Evolutionary conservation across 2,888 invertebrate genomes (phyloP).

Genomic region (Lumbricus terrestris): DNA sequence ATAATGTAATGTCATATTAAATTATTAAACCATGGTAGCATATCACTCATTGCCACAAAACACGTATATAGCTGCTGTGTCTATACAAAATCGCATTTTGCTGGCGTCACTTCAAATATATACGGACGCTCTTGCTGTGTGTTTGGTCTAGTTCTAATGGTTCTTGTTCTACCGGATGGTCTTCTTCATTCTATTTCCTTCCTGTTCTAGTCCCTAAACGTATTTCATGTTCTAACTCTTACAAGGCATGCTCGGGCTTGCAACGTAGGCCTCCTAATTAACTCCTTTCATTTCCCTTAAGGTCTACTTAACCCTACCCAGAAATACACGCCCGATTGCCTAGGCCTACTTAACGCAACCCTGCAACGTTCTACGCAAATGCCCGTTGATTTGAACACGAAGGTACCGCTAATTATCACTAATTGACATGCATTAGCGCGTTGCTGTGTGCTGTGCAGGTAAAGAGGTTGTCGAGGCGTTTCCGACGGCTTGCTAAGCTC

Average conservation of each 20-base stretch:
- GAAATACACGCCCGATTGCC: too few species aligned
- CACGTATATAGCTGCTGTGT: too few species aligned
- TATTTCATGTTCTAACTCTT: too few species aligned
- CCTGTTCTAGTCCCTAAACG: too few species aligned
- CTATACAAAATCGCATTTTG: background rate
- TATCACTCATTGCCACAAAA: too few species aligned
- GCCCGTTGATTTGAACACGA: background rate
- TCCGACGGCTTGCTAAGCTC: background rate
- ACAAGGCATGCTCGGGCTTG: too few species aligned
- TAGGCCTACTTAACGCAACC: background rate
- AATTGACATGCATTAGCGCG: background rate
- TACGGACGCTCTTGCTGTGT: background rate
- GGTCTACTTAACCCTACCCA: background rate
- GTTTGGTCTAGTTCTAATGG: background rate
- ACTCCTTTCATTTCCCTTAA: too few species aligned
- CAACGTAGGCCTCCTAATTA: too few species aligned
- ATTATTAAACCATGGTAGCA: too few species aligned
- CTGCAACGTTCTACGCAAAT: background rate
- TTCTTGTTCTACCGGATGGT: too few species aligned
- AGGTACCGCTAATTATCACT: background rate
- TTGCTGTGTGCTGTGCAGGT: background rate
- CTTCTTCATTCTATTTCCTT: too few species aligned
- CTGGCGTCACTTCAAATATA: background rate
- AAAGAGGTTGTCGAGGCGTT: background rate
- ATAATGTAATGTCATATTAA: too few species aligned